phyloP scores from a whole-genome alignment of 2,888 invertebrate species.

The Papilio gigon region DNA sequence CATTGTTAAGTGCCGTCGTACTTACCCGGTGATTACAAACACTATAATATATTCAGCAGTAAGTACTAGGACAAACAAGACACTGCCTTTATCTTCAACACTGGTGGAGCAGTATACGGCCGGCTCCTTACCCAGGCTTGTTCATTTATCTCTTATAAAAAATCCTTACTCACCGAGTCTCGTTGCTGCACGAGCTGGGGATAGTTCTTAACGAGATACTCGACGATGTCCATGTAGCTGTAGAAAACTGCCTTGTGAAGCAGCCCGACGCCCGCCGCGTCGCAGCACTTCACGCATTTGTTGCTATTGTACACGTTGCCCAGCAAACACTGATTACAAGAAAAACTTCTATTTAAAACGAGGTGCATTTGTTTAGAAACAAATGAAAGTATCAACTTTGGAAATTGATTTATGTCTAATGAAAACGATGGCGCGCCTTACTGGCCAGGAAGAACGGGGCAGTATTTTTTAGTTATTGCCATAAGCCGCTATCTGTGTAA shows the following conservation, averaged over 20 bases:
- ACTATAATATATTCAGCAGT: not conserved
- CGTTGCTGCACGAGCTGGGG: constrained; percentile 85
- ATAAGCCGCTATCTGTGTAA: not conserved
- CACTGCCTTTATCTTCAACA: not conserved
- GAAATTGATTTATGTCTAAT: not conserved
- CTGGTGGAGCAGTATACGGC: not conserved
- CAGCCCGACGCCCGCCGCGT: constrained; percentile 87
- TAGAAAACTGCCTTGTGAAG: constrained; percentile 91
- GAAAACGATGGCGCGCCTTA: not conserved
- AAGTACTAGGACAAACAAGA: not conserved
- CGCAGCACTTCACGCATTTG: constrained; percentile 81
- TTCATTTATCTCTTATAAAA: not conserved
- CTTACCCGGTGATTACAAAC: not conserved
- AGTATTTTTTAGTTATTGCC: not conserved
- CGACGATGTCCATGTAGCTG: constrained; percentile 87
- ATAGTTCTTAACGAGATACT: constrained; percentile 86
- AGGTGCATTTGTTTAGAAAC: not conserved
- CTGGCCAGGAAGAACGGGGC: not conserved
- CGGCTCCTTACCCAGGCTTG: not conserved
- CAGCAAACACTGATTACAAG: constrained; percentile 62
- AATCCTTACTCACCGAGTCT: constrained; percentile 85
- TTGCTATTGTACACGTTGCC: constrained; percentile 70
- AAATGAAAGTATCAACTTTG: not conserved
- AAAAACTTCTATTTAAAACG: not conserved
- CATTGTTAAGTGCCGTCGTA: too few species aligned